These are phyloP conservation scores for Glandiceps talaboti DNA, from an alignment of 53 echinoderm and acorn worm species.

Conservation along the genomic window DNA sequence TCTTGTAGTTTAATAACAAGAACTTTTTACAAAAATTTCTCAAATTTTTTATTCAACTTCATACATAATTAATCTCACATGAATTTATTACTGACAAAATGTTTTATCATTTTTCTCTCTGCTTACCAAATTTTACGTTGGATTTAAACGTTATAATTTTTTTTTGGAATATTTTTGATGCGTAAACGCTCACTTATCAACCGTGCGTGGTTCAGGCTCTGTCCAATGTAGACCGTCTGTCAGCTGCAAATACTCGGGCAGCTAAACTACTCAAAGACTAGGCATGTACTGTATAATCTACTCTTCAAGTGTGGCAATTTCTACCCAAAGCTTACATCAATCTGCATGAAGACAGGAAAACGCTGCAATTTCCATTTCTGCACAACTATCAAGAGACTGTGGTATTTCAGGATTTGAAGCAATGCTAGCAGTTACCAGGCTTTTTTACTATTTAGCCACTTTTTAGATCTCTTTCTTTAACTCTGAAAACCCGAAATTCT, in stretches of 20 bases:
- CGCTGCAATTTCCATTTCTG: background rate
- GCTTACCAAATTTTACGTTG: constrained; percentile 2
- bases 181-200: background rate
- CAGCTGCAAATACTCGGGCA: constrained; percentile 84
- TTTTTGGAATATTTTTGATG: background rate
- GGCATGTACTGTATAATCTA: background rate
- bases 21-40: background rate
- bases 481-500: too few relatives aligned
- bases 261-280: constrained; percentile 84
- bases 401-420: too few relatives aligned
- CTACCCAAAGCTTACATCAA: background rate
- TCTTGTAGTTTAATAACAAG: too few relatives aligned
- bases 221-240: constrained; percentile 91
- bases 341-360: background rate
- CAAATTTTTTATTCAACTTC: background rate
- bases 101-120: background rate
- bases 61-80: background rate
- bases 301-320: background rate
- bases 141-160: background rate
- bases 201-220: constrained; percentile 35
- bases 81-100: background rate
- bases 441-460: too few relatives aligned
- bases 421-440: too few relatives aligned
- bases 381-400: too few relatives aligned
- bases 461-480: too few relatives aligned